These are phyloP conservation scores for Auanema freiburgensis DNA, from an alignment of 2,888 invertebrate species.

Conservation along the genomic window DNA sequence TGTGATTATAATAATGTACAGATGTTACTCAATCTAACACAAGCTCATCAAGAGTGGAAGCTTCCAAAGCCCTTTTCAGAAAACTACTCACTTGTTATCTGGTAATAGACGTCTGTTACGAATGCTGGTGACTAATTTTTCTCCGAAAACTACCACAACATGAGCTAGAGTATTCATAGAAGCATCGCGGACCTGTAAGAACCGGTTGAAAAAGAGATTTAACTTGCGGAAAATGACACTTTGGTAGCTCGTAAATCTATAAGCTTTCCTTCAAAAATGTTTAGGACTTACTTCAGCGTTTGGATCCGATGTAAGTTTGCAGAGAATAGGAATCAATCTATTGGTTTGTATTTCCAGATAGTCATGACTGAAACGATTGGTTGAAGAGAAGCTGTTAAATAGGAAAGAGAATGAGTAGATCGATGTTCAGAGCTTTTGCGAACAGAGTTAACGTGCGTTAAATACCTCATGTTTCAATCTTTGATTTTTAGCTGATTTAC, in stretches of 20 bases:
- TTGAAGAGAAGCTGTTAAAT: not conserved
- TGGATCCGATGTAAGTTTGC: slow-evolving; percentile 21
- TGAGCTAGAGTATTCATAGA: slow-evolving; percentile 17
- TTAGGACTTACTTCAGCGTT: slow-evolving; percentile 15
- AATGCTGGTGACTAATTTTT: slow-evolving; percentile 12
- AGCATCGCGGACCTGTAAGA: slow-evolving; percentile 15
- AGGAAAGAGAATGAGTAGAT: not conserved
- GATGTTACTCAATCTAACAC: no score
- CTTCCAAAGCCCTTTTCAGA: no score
- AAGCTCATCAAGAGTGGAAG: no score
- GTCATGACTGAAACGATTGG: slow-evolving; percentile 13
- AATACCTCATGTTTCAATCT: no score
- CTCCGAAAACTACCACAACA: slow-evolving; percentile 17
- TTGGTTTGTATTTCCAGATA: slow-evolving; percentile 18
- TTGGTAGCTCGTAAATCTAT: no score
- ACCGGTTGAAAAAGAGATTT: no score
- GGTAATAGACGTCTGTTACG: slow-evolving; percentile 18
- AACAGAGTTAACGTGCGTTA: no score
- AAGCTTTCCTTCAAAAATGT: no score
- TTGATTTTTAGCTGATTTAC: no score
- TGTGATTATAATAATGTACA: no score
- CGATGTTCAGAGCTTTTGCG: not conserved
- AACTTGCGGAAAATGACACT: no score
- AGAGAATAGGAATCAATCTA: slow-evolving; percentile 16
- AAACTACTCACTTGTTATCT: slow-evolving; percentile 15